These are phyloP conservation scores for Mormyrops attenuatus DNA, from an alignment of 2,797 vertebrate genomes.

Conservation along the genomic window DNA sequence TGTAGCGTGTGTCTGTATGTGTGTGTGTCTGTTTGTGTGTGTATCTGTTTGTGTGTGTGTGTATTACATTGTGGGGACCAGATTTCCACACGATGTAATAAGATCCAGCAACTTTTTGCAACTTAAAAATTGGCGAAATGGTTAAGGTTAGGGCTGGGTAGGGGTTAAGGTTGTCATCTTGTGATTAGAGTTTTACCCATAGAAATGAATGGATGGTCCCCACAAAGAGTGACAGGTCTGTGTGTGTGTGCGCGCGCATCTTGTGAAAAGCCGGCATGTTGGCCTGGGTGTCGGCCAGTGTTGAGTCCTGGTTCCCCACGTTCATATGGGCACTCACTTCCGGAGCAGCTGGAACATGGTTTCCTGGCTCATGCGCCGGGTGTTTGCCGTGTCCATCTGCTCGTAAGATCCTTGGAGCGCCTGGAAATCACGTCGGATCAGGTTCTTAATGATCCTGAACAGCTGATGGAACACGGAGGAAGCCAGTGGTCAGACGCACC, in stretches of 20 bases:
- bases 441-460: constrained; percentile 40
- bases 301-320: background rate
- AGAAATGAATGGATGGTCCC: background rate
- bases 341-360: constrained; percentile 40
- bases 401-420: constrained; percentile 40
- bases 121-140: background rate
- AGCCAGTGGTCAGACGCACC: background rate
- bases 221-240: background rate
- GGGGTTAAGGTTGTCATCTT: background rate
- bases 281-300: background rate
- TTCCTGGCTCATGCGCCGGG: constrained; percentile 35
- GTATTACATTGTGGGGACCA: background rate
- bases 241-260: background rate
- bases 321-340: constrained; percentile 9
- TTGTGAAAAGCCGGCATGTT: background rate
- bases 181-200: background rate
- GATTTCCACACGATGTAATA: background rate
- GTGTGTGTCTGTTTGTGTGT: background rate
- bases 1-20: background rate
- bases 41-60: too few relatives aligned
- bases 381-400: constrained; percentile 44
- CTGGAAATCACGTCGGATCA: constrained; percentile 34
- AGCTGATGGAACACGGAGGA: constrained; percentile 26
- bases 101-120: background rate
- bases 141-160: background rate